A percentile compares a stretch with the other conserved stretches of the same genome.
These are phyloP conservation scores for Micromussa lordhowensis DNA, from an alignment of 92 coral and sea anemone genomes.

Conservation along the genomic window DNA sequence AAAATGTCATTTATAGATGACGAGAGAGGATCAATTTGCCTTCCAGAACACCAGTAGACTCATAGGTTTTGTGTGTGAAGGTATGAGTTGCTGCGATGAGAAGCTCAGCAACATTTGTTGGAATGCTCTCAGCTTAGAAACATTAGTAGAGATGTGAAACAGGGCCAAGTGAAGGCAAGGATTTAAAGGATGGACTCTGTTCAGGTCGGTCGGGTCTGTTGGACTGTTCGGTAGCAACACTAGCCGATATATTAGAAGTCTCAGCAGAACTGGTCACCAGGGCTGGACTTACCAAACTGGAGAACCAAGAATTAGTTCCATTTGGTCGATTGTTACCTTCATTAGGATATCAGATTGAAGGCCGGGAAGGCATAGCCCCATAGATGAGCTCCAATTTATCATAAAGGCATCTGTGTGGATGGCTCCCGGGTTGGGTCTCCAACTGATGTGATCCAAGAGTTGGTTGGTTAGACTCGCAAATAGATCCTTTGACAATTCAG, in stretches of 20 bases:
- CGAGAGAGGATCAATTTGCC: slow-evolving; percentile 65
- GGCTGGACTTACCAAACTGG: slow-evolving; percentile 72
- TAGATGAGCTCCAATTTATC: slow-evolving; percentile 53
- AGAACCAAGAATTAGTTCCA: slow-evolving; percentile 51
- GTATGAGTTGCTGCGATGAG: slow-evolving; percentile 67
- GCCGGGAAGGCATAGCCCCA: slow-evolving; percentile 58
- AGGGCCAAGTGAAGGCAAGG: slow-evolving; percentile 62
- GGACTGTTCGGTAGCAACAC: slow-evolving; percentile 53
- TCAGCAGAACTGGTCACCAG: slow-evolving; percentile 63
- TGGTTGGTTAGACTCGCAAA: slow-evolving; percentile 63
- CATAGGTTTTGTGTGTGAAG: slow-evolving; percentile 65
- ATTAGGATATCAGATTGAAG: slow-evolving; percentile 59
- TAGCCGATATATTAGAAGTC: slow-evolving; percentile 34
- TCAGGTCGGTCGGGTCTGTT: slow-evolving; percentile 41
- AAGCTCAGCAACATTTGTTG: slow-evolving; percentile 56
- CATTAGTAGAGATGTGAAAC: slow-evolving; percentile 54
- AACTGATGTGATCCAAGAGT: slow-evolving; percentile 52
- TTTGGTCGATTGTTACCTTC: slow-evolving; percentile 51
- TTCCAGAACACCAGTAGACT: slow-evolving; percentile 72
- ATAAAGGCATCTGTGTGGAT: slow-evolving; percentile 59
- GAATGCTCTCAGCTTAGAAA: slow-evolving; percentile 61
- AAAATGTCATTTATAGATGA: slow-evolving; percentile 47
- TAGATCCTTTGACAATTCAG: slow-evolving; percentile 51
- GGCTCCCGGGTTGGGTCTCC: slow-evolving; percentile 1
- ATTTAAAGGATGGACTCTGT: slow-evolving; percentile 59